Evolutionary conservation across 2,888 invertebrate genomes (phyloP).

Genomic region (Pelosia muscerda): DNA sequence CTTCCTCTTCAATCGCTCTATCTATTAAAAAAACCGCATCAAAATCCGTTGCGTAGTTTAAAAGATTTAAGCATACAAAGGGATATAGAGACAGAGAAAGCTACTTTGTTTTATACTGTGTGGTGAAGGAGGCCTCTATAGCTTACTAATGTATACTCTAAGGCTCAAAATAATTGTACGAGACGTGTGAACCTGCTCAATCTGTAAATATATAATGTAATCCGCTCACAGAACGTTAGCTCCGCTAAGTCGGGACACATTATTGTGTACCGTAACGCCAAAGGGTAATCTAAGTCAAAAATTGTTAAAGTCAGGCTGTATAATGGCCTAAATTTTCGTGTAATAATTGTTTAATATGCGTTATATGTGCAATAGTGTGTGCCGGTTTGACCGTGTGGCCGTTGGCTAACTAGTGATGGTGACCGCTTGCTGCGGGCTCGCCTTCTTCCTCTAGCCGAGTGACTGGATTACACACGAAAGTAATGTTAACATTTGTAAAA

Average conservation of each 20-base stretch:
- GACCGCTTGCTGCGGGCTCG: conserved; percentile 30
- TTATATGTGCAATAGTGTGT: conserved; percentile 46
- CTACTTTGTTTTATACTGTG: too few species aligned
- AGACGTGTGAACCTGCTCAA: conserved; percentile 28
- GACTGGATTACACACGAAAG: conserved; percentile 26
- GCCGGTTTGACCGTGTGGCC: conserved; percentile 33
- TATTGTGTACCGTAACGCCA: conserved; percentile 45
- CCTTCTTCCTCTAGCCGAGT: conserved; percentile 21
- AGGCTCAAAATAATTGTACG: background rate
- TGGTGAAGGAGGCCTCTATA: too few species aligned
- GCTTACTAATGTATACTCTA: too few species aligned
- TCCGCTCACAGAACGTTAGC: conserved; percentile 28
- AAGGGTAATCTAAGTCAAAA: conserved; percentile 52
- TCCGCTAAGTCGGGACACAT: conserved; percentile 38
- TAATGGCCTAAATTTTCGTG: conserved; percentile 36
- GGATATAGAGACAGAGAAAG: too few species aligned
- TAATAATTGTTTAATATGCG: conserved; percentile 33
- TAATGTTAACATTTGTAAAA: conserved; percentile 31
- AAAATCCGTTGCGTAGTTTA: too few species aligned
- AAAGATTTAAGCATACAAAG: too few species aligned
- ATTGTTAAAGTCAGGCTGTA: conserved; percentile 39
- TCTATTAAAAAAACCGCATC: too few species aligned
- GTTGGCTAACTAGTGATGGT: conserved; percentile 10
- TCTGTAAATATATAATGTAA: conserved; percentile 39
- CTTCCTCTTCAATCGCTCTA: too few species aligned